Conservation (phyloP, 2,888 invertebrate genomes). For the Toxonevra muliebris region DNA sequence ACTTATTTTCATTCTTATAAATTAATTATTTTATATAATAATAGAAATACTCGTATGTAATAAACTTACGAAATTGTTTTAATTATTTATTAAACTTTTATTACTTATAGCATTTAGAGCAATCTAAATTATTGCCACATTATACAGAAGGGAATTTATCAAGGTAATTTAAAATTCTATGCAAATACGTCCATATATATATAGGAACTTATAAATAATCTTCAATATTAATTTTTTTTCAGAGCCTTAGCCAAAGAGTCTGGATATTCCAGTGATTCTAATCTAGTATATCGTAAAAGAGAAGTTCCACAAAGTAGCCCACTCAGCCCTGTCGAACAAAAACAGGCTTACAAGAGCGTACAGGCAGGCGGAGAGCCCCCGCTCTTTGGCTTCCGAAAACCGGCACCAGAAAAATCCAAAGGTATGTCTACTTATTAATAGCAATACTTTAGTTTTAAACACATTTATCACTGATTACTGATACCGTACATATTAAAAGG, state of each 20-base stretch:
- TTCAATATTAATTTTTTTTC: conserved; percentile 28
- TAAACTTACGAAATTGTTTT: conserved; percentile 3
- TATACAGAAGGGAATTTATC: conserved; percentile 82
- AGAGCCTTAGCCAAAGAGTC: conserved; percentile 88
- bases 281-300: conserved; percentile 82
- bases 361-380: conserved; percentile 97
- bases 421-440: conserved; percentile 66
- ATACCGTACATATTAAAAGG: no score
- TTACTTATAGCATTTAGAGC: conserved; percentile 72
- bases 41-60: no score
- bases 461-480: no score
- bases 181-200: not conserved
- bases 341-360: conserved; percentile 84
- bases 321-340: conserved; percentile 84
- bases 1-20: no score
- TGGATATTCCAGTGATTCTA: conserved; percentile 92
- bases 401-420: conserved; percentile 84
- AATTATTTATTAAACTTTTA: conserved; percentile 8
- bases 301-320: conserved; percentile 72
- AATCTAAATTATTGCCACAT: conserved; percentile 74
- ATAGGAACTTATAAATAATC: not conserved
- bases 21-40: no score
- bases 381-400: conserved; percentile 88
- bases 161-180: conserved; percentile 68
- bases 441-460: no score